Conservation (phyloP, 2,888 invertebrate genomes). For the Cephus pulcher region DNA sequence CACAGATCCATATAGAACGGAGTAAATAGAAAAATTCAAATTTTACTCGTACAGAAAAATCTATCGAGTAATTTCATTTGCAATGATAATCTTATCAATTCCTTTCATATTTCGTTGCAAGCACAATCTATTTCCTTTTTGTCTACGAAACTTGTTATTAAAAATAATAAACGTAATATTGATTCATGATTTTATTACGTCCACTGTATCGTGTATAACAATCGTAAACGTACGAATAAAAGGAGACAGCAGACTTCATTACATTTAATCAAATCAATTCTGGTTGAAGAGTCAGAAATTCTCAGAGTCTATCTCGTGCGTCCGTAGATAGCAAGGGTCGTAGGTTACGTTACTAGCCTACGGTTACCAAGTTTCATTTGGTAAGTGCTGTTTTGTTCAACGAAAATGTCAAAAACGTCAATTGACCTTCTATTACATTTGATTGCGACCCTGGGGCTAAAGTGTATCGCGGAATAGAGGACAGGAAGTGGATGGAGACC, state of each 20-base stretch:
- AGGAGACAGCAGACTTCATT: slow-evolving; percentile 26
- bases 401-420: slow-evolving; percentile 44
- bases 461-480: slow-evolving; percentile 17
- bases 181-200: background rate
- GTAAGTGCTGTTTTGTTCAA: slow-evolving; percentile 39
- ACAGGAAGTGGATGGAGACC: slow-evolving; percentile 11
- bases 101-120: too few species aligned
- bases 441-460: slow-evolving; percentile 31
- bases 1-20: background rate
- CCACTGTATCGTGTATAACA: background rate
- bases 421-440: slow-evolving; percentile 43
- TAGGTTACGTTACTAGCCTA: background rate
- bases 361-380: slow-evolving; percentile 28
- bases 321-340: background rate
- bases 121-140: too few species aligned
- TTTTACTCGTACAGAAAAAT: background rate
- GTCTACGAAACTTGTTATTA: background rate
- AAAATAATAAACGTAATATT: background rate
- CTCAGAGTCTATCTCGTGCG: slow-evolving; percentile 25
- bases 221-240: background rate
- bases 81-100: background rate
- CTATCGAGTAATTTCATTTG: background rate
- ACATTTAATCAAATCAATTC: slow-evolving; percentile 32
- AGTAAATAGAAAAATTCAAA: background rate
- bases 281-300: slow-evolving; percentile 26